phyloP scores from a whole-genome alignment of 35 echinoderm and acorn worm species.

The Apostichopus parvimensis region DNA sequence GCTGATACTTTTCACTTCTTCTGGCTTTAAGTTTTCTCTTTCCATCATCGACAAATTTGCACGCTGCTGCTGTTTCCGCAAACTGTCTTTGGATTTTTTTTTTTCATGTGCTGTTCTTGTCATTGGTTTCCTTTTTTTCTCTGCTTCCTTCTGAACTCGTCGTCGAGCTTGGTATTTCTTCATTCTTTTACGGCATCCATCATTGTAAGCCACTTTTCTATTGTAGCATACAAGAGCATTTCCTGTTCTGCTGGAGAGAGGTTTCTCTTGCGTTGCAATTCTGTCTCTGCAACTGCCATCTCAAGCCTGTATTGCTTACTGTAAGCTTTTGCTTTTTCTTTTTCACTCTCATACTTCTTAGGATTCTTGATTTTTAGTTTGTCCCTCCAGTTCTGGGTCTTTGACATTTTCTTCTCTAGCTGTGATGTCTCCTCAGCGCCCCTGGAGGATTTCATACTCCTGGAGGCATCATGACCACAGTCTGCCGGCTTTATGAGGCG shows the following conservation, averaged over 20 bases:
- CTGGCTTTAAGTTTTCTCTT: neutral
- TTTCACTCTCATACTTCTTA: neutral
- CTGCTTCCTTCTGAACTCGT: neutral
- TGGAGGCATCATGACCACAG: no score
- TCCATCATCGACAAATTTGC: neutral
- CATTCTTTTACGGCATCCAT: neutral
- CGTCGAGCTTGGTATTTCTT: neutral
- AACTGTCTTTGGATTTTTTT: neutral
- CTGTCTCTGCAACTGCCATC: slow-evolving; percentile 1
- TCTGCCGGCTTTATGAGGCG: no score
- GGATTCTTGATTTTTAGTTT: no score
- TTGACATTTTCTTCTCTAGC: no score
- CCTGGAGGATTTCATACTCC: no score
- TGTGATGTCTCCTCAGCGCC: no score
- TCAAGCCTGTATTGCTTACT: neutral
- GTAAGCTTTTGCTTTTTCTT: neutral
- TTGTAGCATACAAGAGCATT: neutral
- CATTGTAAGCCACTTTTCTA: neutral
- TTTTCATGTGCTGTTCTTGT: neutral
- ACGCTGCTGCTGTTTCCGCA: neutral
- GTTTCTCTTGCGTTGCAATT: neutral
- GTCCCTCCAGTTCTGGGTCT: no score
- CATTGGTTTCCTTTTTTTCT: neutral
- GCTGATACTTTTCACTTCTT: neutral
- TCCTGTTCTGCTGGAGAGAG: neutral